These are phyloP conservation scores for Anguilla megastoma DNA, from an alignment of 2,797 vertebrate genomes.

Conservation along the genomic window DNA sequence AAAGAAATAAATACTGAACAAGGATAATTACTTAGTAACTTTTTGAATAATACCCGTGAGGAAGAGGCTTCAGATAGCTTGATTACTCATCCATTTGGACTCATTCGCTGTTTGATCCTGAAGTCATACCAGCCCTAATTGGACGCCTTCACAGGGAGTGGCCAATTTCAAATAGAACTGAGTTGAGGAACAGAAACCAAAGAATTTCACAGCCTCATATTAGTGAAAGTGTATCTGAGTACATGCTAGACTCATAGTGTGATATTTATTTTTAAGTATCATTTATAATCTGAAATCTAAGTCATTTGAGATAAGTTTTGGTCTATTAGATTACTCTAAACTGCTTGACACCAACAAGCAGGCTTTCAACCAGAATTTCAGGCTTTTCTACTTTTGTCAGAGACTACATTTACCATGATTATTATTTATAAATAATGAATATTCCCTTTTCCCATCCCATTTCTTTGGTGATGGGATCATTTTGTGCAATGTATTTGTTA, in stretches of 20 bases:
- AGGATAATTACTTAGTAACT: neutral
- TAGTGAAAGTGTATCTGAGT: neutral
- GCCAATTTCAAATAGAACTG: neutral
- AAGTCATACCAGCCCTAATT: neutral
- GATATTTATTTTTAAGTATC: neutral
- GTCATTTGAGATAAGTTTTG: neutral
- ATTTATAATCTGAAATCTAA: neutral
- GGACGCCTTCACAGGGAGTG: neutral
- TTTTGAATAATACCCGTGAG: neutral
- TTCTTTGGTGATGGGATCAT: neutral
- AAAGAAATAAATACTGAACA: neutral
- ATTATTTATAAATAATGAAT: neutral
- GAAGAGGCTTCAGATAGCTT: neutral
- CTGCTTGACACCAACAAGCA: neutral
- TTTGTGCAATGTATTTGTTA: neutral
- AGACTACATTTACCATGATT: neutral
- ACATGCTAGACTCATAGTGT: neutral
- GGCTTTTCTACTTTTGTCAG: neutral
- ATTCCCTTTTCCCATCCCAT: neutral
- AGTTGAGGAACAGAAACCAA: slow-evolving; percentile 6
- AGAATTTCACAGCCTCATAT: neutral
- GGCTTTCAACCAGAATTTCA: no score
- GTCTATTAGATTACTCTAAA: neutral
- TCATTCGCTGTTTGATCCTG: neutral
- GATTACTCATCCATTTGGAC: neutral